Evolutionary conservation across 1,140 invertebrate species (phyloP).

Genomic region (Drosophila willistoni): DNA sequence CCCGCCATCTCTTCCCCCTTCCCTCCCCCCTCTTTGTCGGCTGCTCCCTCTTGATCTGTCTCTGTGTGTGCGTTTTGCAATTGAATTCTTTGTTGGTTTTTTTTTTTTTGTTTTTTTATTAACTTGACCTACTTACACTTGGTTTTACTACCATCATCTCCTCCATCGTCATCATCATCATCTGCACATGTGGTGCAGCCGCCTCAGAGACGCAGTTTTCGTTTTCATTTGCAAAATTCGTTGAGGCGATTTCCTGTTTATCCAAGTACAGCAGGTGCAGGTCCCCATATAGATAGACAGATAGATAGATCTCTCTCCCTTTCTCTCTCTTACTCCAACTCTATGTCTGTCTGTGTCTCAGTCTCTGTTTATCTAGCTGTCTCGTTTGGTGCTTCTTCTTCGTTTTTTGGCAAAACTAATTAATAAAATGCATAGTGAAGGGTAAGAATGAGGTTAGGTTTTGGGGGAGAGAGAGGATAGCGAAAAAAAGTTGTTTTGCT

Average conservation of each 20-base stretch:
- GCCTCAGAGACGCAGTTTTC: background rate
- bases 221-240: background rate
- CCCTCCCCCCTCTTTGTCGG: background rate
- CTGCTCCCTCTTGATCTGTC: background rate
- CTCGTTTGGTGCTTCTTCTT: background rate
- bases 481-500: background rate
- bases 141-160: background rate
- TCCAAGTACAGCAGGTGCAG: constrained; percentile 30
- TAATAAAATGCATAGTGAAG: constrained; percentile 15
- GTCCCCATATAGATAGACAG: too few species aligned
- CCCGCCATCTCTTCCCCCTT: too few species aligned
- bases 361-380: background rate
- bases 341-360: background rate
- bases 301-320: background rate
- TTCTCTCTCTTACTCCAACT: constrained; percentile 2
- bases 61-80: constrained; percentile 3
- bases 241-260: constrained; percentile 17
- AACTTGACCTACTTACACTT: constrained; percentile 24
- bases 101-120: constrained; percentile 8
- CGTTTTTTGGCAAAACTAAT: constrained; percentile 11
- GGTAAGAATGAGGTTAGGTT: constrained; percentile 9
- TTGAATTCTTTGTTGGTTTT: constrained; percentile 7
- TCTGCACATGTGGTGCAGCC: constrained; percentile 3
- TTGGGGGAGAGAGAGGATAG: background rate
- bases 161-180: background rate